These are phyloP conservation scores for Octonoba sinensis DNA, from an alignment of 2,888 invertebrate genomes.

Conservation along the genomic window DNA sequence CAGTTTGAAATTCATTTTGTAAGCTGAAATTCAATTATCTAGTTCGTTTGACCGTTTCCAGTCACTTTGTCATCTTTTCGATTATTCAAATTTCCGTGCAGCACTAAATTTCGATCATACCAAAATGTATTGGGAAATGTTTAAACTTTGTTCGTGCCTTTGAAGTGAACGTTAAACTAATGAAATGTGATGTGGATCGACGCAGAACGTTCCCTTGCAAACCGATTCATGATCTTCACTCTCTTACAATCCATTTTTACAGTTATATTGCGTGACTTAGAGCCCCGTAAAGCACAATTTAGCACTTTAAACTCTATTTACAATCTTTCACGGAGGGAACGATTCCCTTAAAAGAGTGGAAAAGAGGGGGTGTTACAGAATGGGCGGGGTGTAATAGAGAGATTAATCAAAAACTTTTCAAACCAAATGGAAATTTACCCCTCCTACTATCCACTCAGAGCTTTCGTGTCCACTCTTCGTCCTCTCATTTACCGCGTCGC, in stretches of 20 bases:
- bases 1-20: too few relatives aligned
- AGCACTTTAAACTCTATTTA: slow-evolving; percentile 63
- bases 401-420: slow-evolving; percentile 60
- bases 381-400: slow-evolving; percentile 20
- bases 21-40: too few relatives aligned
- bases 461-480: neutral
- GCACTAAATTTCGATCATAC: too few relatives aligned
- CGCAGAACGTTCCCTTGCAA: too few relatives aligned
- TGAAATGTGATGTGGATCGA: too few relatives aligned
- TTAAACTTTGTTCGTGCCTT: too few relatives aligned
- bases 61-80: too few relatives aligned
- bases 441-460: slow-evolving; percentile 7
- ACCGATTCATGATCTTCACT: neutral
- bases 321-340: slow-evolving; percentile 39
- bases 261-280: slow-evolving; percentile 33
- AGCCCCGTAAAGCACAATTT: slow-evolving; percentile 38
- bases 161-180: too few relatives aligned
- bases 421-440: slow-evolving; percentile 59
- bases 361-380: neutral
- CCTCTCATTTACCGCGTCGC: neutral
- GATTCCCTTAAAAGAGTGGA: slow-evolving; percentile 7
- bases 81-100: too few relatives aligned
- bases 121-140: too few relatives aligned
- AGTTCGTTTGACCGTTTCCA: too few relatives aligned
- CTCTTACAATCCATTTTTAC: neutral